Base-by-base conservation (phyloP, 2,797 vertebrate genomes). In the Decapterus maruadsi region DNA sequence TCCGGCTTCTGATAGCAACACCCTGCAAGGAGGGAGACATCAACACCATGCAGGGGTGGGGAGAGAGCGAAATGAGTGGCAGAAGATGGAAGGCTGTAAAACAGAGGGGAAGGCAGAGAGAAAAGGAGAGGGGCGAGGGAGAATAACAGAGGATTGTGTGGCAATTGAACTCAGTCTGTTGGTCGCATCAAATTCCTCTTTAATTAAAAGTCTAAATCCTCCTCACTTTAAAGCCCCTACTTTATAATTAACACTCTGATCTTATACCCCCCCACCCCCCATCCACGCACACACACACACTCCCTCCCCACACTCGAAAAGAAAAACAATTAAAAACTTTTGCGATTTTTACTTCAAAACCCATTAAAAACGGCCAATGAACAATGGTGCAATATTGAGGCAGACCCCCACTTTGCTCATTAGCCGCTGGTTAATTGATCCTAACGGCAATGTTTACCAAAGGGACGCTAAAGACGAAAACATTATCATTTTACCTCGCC, bases 161-260 rank as follows among this genome's bases (percentile, higher is more conserved):
- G 77, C 83, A 82, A 89, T 72, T 90, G 81, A 93, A 92, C 86
- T 76, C 79, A 88, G 89, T 87, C 91, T 90, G 85, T 92, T 85
- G 90, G 89, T 92, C 84, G 83, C 84, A 90, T 93, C 88, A 93
- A 94, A 93, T 92, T 95, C 91, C 82, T 90, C 87, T 93, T 95
- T 95, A 95, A 95, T 95, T 95, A 95, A 95, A 95, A 94, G 87
- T 94, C 88, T 89, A 95, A 95, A 95, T 95, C 94, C 93, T 88
- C 79, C 87, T 87, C 89, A 94, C 92, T 94, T 94, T 94, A 94
- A 95, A 94, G 87, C 92, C 62, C 68, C 81, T 83, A 80, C 89
- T 91, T 94, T 92, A 94, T 95, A 95, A 95, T 95, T 95, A 95
- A 94, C 89, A 90, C 90, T 93, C 85, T 94, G 93, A 94, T 94